Percentiles rank a stretch among this genome's conserved stretches.
Evolutionary conservation across 2,113 vertebrate genomes (phyloP).

Genomic region (Raja brachyura): DNA sequence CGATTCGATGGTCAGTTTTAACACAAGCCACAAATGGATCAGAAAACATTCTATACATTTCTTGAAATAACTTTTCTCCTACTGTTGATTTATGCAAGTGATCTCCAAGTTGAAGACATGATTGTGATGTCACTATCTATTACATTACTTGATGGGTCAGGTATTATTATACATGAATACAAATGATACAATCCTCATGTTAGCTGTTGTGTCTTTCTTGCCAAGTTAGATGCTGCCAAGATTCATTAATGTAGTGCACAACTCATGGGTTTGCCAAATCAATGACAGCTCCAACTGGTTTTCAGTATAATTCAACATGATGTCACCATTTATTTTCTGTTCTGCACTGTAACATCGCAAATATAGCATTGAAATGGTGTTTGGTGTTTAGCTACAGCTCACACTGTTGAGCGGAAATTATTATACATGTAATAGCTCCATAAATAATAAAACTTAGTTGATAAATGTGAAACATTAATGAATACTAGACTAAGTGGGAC

Average conservation of each 20-base stretch:
- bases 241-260: neutral
- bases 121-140: neutral
- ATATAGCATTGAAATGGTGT: too few relatives aligned
- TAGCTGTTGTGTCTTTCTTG: neutral
- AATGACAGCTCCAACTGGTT: neutral
- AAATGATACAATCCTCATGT: neutral
- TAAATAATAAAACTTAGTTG: neutral
- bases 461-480: conserved; percentile 1
- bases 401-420: neutral
- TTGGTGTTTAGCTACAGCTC: too few relatives aligned
- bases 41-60: neutral
- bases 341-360: too few relatives aligned
- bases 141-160: neutral
- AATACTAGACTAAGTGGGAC: neutral
- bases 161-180: neutral
- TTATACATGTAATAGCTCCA: neutral
- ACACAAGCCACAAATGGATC: neutral
- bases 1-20: neutral
- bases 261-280: neutral
- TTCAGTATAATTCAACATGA: neutral
- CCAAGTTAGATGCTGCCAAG: neutral
- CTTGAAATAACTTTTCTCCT: neutral
- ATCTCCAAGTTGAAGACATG: neutral
- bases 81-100: neutral
- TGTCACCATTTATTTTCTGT: neutral